Conservation (phyloP, 2,797 vertebrate species). For the Malacoctenus gilli region DNA sequence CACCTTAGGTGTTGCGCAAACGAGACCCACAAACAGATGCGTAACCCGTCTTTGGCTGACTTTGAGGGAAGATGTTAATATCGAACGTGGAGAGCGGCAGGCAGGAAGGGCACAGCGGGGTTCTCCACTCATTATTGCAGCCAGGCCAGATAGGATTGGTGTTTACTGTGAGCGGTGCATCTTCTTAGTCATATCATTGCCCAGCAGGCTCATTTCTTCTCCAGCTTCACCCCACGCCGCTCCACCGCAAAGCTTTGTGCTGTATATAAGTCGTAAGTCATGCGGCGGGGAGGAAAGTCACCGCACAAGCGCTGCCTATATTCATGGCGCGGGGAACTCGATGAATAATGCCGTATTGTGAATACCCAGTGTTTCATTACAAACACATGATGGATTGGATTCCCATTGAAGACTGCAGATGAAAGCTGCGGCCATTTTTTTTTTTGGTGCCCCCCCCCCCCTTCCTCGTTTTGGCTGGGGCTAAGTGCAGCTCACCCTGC, state of each 20-base stretch:
- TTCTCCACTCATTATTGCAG: constrained; percentile 53
- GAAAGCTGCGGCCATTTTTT: constrained; percentile 31
- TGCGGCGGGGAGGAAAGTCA: constrained; percentile 15
- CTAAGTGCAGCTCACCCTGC: constrained; percentile 42
- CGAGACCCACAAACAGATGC: constrained; percentile 8
- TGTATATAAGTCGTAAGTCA: constrained; percentile 31
- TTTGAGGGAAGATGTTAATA: constrained; percentile 31
- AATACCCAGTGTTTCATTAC: constrained; percentile 41
- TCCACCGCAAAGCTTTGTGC: constrained; percentile 23
- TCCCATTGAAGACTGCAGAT: constrained; percentile 38
- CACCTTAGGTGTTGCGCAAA: background rate
- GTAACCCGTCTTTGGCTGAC: background rate
- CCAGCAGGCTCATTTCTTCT: constrained; percentile 53
- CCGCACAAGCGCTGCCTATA: background rate
- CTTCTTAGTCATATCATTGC: constrained; percentile 50
- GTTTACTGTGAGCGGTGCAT: constrained; percentile 44
- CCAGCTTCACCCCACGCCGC: constrained; percentile 47
- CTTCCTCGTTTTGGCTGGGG: background rate
- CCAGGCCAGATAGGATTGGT: constrained; percentile 33
- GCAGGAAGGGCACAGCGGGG: constrained; percentile 45
- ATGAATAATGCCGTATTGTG: constrained; percentile 45
- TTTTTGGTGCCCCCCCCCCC: too few species aligned
- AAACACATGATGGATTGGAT: constrained; percentile 38
- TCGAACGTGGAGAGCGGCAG: constrained; percentile 5
- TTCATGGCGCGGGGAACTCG: constrained; percentile 8